A percentile compares a stretch with the other conserved stretches of the same genome.
phyloP scores from a whole-genome alignment of 2,113 vertebrate species.

The Cairina moschata region DNA sequence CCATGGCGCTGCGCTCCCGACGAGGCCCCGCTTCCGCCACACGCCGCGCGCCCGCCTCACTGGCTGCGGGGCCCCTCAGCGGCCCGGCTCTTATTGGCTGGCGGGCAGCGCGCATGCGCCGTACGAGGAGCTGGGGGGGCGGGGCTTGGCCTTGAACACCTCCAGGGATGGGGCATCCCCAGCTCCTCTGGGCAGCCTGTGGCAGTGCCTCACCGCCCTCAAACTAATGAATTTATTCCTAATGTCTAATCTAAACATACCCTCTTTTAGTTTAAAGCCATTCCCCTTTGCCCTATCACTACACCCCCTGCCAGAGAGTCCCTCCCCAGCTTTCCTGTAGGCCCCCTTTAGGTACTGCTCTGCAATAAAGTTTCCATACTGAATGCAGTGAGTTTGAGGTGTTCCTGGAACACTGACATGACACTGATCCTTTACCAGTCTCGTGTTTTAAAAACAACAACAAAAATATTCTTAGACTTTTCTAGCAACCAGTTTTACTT shows the following conservation, averaged over 20 bases:
- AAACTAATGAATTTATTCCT: too few species aligned
- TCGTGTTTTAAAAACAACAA: background rate
- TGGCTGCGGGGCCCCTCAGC: background rate
- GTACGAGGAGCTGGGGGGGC: background rate
- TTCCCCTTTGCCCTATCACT: too few species aligned
- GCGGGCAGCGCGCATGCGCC: background rate
- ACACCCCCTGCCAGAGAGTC: too few species aligned
- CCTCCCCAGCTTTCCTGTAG: too few species aligned
- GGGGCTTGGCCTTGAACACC: background rate
- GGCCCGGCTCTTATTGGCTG: background rate
- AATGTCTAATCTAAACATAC: too few species aligned
- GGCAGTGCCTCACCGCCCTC: too few species aligned
- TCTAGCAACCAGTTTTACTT: background rate
- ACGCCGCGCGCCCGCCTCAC: background rate
- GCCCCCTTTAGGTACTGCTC: too few species aligned
- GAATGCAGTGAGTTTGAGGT: background rate
- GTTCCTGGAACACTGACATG: background rate
- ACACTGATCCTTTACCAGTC: background rate
- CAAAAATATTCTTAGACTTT: background rate
- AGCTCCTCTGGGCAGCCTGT: too few species aligned
- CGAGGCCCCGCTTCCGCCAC: rapidly evolving
- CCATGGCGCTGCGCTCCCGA: background rate
- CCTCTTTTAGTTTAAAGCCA: too few species aligned
- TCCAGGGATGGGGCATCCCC: too few species aligned
- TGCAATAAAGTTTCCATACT: background rate